A percentile compares a stretch with the other conserved stretches of the same genome.
Evolutionary conservation across 2,113 vertebrate genomes (phyloP).

Genomic region (Psilopogon haemacephalus): DNA sequence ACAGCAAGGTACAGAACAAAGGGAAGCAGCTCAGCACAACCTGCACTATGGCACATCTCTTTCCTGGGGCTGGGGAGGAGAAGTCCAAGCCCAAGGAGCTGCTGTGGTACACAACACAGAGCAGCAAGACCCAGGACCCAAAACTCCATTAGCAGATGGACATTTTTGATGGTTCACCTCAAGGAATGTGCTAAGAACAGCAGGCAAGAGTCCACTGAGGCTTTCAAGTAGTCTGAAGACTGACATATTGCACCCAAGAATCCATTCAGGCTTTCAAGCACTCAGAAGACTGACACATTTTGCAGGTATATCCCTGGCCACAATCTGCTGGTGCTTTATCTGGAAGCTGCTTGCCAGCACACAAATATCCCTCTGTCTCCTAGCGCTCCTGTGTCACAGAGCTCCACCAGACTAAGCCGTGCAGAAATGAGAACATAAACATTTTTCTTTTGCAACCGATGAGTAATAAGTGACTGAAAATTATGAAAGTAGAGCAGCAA

Average conservation of each 20-base stretch:
- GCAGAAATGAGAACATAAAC: not conserved
- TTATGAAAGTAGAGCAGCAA: not conserved
- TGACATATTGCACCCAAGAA: accelerated
- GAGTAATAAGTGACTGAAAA: conserved; percentile 7
- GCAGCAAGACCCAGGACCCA: not conserved
- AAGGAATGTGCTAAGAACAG: not conserved
- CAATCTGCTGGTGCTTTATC: not conserved
- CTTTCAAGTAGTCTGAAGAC: not conserved
- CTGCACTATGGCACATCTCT: not conserved
- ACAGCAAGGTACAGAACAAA: not conserved
- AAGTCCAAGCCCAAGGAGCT: not conserved
- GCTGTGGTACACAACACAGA: not conserved
- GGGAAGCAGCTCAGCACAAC: not conserved
- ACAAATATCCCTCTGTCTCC: not conserved
- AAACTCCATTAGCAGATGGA: not conserved
- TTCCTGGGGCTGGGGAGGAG: not conserved
- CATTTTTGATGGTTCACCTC: not conserved
- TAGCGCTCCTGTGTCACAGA: not conserved
- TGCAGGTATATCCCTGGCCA: not conserved
- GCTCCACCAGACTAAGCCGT: not conserved
- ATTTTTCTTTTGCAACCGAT: not conserved
- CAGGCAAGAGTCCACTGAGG: not conserved
- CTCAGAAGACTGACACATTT: not conserved
- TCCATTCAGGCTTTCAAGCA: not conserved
- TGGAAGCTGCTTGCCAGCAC: not conserved